Evolutionary conservation across 2,113 vertebrate species (phyloP).

Genomic region (Hymenochirus boettgeri): DNA sequence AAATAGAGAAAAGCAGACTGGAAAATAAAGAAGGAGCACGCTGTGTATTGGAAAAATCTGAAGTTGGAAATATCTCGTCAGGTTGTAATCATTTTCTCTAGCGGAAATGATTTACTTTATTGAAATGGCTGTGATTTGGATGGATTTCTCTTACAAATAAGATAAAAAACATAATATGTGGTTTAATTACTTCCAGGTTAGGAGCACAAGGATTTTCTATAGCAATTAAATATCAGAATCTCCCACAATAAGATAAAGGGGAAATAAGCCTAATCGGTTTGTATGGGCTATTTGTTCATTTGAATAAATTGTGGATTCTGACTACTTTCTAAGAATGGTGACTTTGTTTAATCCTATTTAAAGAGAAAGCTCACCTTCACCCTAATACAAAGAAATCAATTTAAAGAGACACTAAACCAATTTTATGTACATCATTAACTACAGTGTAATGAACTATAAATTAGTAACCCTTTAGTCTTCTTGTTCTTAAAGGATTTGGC

Average conservation of each 20-base stretch:
- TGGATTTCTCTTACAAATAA: slow-evolving; percentile 31
- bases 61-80: not conserved
- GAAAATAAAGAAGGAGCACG: too few species aligned
- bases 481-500: too few species aligned
- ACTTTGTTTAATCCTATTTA: slow-evolving; percentile 17
- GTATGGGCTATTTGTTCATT: slow-evolving; percentile 68
- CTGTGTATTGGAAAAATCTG: not conserved
- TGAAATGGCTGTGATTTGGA: slow-evolving; percentile 4
- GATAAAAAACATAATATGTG: slow-evolving; percentile 41
- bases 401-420: too few species aligned
- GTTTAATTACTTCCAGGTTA: slow-evolving; percentile 55
- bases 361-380: too few species aligned
- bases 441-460: too few species aligned
- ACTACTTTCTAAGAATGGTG: slow-evolving; percentile 45
- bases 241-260: slow-evolving; percentile 55
- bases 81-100: slow-evolving; percentile 12
- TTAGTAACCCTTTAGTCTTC: too few species aligned
- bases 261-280: slow-evolving; percentile 47
- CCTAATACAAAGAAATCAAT: too few species aligned
- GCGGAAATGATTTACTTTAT: slow-evolving; percentile 23
- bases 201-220: slow-evolving; percentile 44
- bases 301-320: slow-evolving; percentile 65
- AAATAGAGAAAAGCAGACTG: too few species aligned
- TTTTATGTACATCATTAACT: too few species aligned
- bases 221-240: slow-evolving; percentile 62